These are phyloP conservation scores for Apoda limacodes DNA, from an alignment of 2,888 invertebrate species.

Conservation along the genomic window DNA sequence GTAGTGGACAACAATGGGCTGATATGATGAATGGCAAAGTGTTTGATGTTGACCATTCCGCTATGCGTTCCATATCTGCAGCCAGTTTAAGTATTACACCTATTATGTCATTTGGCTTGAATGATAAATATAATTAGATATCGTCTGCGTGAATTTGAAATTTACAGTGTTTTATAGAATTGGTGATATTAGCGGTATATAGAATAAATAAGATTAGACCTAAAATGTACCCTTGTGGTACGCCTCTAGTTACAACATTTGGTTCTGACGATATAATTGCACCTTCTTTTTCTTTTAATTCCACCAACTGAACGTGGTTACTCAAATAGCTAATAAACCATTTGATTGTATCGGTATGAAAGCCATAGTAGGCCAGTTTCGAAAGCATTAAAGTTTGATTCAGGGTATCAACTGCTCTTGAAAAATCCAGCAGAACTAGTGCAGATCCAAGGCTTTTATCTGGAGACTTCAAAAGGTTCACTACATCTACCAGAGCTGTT, in stretches of 20 bases:
- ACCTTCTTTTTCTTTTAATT: neutral
- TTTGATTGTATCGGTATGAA: neutral
- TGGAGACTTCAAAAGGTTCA: too few species aligned
- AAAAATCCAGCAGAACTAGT: too few species aligned
- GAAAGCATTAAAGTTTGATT: too few species aligned
- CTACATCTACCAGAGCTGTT: too few species aligned
- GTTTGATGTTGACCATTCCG: neutral
- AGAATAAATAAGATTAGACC: constrained; percentile 1
- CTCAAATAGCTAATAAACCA: constrained; percentile 1
- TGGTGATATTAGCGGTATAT: neutral
- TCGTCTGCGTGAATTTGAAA: constrained; percentile 3
- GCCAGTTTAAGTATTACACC: neutral
- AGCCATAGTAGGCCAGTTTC: too few species aligned
- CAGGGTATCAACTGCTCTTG: too few species aligned
- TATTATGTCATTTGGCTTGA: constrained; percentile 1
- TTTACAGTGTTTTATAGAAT: neutral
- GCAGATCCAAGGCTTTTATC: too few species aligned
- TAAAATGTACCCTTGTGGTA: constrained; percentile 1
- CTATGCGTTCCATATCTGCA: neutral
- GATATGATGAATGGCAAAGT: too few species aligned
- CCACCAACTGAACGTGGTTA: neutral
- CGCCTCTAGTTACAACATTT: neutral
- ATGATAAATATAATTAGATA: neutral
- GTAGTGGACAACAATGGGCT: too few species aligned
- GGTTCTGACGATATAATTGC: neutral